Percentiles rank a stretch among this genome's conserved stretches.
Evolutionary conservation across 2,888 invertebrate genomes (phyloP).

Genomic region (Sphinx pinastri): DNA sequence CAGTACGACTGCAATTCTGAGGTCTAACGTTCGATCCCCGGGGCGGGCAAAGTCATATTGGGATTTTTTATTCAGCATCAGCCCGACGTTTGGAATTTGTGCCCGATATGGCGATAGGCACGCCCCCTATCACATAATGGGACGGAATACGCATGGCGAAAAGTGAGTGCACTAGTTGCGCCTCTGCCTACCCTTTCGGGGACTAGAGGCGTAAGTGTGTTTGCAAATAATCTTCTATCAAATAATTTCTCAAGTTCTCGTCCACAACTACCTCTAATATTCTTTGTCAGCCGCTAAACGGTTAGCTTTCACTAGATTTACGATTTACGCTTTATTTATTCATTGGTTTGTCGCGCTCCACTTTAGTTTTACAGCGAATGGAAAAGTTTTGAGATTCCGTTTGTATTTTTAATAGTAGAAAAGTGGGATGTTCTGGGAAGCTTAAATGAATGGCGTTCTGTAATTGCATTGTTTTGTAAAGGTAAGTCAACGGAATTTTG

Average conservation of each 20-base stretch:
- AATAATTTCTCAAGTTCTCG: slow-evolving; percentile 34
- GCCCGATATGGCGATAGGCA: too few species aligned
- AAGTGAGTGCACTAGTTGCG: too few species aligned
- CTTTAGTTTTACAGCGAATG: slow-evolving; percentile 16
- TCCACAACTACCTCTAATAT: slow-evolving; percentile 36
- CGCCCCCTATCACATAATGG: too few species aligned
- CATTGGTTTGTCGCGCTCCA: slow-evolving; percentile 19
- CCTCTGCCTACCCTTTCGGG: too few species aligned
- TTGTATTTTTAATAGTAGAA: neutral
- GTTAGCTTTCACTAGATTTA: slow-evolving; percentile 43
- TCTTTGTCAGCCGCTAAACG: slow-evolving; percentile 44
- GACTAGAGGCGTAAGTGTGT: neutral
- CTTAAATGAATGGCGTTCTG: neutral
- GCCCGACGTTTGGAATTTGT: too few species aligned
- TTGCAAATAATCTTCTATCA: slow-evolving; percentile 23
- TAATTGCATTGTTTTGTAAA: too few species aligned
- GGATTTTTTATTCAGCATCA: too few species aligned
- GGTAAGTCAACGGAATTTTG: too few species aligned
- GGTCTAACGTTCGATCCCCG: too few species aligned
- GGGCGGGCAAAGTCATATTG: too few species aligned
- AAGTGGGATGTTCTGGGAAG: neutral
- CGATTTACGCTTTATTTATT: slow-evolving; percentile 34
- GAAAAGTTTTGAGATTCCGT: neutral
- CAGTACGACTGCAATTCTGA: too few species aligned
- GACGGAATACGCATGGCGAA: too few species aligned